Evolutionary conservation across 2,113 vertebrate species (phyloP).

Genomic region (Nannobrachium achirus): DNA sequence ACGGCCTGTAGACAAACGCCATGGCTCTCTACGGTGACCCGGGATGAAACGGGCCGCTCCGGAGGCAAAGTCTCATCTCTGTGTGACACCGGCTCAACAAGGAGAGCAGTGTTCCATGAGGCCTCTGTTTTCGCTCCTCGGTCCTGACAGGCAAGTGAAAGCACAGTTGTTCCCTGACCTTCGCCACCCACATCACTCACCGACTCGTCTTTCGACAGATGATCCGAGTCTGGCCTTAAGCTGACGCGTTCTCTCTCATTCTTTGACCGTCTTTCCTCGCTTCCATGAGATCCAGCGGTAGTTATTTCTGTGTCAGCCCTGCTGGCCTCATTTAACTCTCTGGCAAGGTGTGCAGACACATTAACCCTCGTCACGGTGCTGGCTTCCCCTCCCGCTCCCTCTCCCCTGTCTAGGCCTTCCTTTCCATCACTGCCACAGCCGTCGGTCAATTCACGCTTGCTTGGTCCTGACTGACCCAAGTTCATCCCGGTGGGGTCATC

Average conservation of each 20-base stretch:
- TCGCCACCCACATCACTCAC: conserved; percentile 21
- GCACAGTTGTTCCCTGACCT: conserved; percentile 42
- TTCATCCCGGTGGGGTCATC: conserved; percentile 25
- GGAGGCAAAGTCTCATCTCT: conserved; percentile 40
- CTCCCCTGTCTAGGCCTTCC: conserved; percentile 22
- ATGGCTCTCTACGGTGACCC: conserved; percentile 31
- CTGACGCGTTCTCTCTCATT: conserved; percentile 23
- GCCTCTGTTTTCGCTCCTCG: conserved; percentile 23
- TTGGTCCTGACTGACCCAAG: conserved; percentile 49
- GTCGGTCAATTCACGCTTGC: conserved; percentile 33
- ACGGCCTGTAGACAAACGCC: conserved; percentile 29
- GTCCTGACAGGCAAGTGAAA: conserved; percentile 47
- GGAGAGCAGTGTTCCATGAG: conserved; percentile 26
- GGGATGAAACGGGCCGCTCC: conserved; percentile 32
- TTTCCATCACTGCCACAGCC: conserved; percentile 13
- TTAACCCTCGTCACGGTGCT: conserved; percentile 10
- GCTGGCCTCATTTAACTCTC: conserved; percentile 36
- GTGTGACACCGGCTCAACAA: conserved; percentile 45
- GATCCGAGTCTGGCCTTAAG: conserved; percentile 23
- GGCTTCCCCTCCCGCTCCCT: conserved; percentile 4
- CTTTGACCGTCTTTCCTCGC: conserved; percentile 21
- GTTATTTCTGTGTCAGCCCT: conserved; percentile 14
- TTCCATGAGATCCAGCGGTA: conserved; percentile 5
- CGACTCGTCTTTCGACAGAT: conserved; percentile 16
- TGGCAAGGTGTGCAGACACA: conserved; percentile 15